These are phyloP conservation scores for Neocloeon triangulifer DNA, from an alignment of 1,140 invertebrate genomes.

Conservation along the genomic window DNA sequence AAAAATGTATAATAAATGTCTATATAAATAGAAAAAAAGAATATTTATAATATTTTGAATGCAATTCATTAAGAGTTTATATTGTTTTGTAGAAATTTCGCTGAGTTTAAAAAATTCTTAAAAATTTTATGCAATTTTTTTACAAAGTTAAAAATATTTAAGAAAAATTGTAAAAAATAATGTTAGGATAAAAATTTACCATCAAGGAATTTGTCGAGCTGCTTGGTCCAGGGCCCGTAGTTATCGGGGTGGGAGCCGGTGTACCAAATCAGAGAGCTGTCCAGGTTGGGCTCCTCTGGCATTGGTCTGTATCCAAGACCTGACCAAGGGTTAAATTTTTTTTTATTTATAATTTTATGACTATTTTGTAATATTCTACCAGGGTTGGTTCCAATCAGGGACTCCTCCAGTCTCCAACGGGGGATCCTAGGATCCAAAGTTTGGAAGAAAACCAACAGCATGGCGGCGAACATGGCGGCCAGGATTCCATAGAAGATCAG, in stretches of 20 bases:
- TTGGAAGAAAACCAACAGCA: conserved; percentile 78
- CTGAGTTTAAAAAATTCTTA: no score
- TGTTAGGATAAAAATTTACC: no score
- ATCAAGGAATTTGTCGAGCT: conserved; percentile 17
- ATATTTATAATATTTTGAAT: no score
- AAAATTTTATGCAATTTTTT: no score
- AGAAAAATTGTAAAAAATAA: no score
- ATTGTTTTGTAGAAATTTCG: no score
- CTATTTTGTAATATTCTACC: conserved; percentile 25
- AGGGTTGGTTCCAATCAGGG: conserved; percentile 79
- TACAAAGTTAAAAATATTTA: no score
- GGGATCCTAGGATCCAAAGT: conserved; percentile 71
- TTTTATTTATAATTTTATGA: conserved; percentile 3
- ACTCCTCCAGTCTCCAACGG: conserved; percentile 54
- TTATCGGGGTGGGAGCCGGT: conserved; percentile 47
- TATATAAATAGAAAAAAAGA: no score
- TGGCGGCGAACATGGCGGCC: conserved; percentile 65
- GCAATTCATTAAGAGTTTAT: no score
- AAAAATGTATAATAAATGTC: no score
- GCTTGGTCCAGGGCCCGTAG: conserved; percentile 46
- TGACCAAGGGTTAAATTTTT: conserved; percentile 13
- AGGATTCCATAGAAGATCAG: conserved; percentile 72
- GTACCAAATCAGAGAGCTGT: conserved; percentile 82
- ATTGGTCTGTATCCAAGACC: conserved; percentile 77
- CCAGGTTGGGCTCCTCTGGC: conserved; percentile 57